These are phyloP conservation scores for Danaus plexippus DNA, from an alignment of 1,140 invertebrate species.

Conservation along the genomic window DNA sequence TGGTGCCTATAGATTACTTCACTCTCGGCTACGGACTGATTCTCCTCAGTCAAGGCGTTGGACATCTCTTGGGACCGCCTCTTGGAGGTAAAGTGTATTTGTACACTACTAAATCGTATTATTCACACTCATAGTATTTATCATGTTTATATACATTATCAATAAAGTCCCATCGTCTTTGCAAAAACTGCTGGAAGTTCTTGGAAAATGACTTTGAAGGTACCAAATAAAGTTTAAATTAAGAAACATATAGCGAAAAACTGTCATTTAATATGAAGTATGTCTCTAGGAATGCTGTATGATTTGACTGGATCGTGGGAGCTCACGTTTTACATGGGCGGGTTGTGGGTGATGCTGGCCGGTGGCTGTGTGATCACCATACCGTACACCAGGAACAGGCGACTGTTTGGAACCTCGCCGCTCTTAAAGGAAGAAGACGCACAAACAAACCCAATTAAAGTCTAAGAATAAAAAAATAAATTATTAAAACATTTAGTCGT, in stretches of 20 bases:
- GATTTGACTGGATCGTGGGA: slow-evolving; percentile 81
- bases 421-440: slow-evolving; percentile 72
- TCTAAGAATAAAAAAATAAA: slow-evolving; percentile 5
- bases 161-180: too few species aligned
- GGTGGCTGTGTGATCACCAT: slow-evolving; percentile 80
- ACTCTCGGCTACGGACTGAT: slow-evolving; percentile 91
- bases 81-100: slow-evolving; percentile 71
- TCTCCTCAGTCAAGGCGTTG: slow-evolving; percentile 86
- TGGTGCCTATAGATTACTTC: slow-evolving; percentile 75
- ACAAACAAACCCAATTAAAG: slow-evolving; percentile 19
- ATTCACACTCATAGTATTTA: neutral
- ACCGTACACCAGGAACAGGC: slow-evolving; percentile 75
- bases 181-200: too few species aligned
- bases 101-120: neutral
- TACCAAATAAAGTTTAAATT: too few species aligned
- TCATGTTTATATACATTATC: slow-evolving; percentile 18
- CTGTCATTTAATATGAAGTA: neutral
- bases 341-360: slow-evolving; percentile 81
- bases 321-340: slow-evolving; percentile 82
- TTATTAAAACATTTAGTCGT: neutral
- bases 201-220: too few species aligned
- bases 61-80: slow-evolving; percentile 74
- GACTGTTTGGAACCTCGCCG: slow-evolving; percentile 75
- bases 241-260: too few species aligned
- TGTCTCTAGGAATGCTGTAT: slow-evolving; percentile 74